Percentiles rank a stretch among this genome's conserved stretches.
phyloP scores from a whole-genome alignment of 2,888 invertebrate species.

The Elysia crispata region DNA sequence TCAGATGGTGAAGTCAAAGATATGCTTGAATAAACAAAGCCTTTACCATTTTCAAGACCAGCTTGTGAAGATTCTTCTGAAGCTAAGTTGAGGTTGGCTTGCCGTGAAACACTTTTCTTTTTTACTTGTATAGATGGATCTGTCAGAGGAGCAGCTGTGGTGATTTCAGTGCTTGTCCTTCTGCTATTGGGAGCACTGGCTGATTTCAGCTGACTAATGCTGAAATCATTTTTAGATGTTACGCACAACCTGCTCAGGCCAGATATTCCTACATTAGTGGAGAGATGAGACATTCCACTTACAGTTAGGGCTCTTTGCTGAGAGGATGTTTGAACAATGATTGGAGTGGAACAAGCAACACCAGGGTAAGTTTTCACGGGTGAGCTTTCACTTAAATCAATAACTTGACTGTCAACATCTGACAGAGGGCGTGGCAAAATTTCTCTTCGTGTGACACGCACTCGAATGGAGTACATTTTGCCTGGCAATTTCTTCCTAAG shows the following conservation, averaged over 20 bases:
- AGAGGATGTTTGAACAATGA: neutral
- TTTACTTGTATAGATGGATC: constrained; percentile 6
- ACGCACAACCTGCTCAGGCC: constrained; percentile 40
- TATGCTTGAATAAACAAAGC: too few relatives aligned
- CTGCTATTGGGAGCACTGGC: constrained; percentile 21
- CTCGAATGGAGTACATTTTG: constrained; percentile 66
- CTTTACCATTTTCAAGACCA: too few relatives aligned
- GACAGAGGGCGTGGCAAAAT: neutral
- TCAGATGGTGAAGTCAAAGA: too few relatives aligned
- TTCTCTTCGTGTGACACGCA: constrained; percentile 57
- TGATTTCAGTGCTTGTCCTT: constrained; percentile 28
- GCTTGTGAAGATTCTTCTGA: neutral
- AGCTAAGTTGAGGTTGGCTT: constrained; percentile 4
- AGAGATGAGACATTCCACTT: neutral
- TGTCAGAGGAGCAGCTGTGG: neutral
- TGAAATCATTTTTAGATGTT: neutral
- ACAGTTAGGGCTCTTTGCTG: neutral
- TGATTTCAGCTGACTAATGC: neutral
- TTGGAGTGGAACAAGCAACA: neutral
- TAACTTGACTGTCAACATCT: constrained; percentile 3
- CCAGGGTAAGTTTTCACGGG: constrained; percentile 1
- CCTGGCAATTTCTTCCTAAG: constrained; percentile 61
- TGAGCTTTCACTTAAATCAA: constrained; percentile 41
- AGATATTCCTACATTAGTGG: constrained; percentile 43
- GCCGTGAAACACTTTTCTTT: neutral